Evolutionary conservation across 1,140 invertebrate species (phyloP), one percentile per base, ranked within the genome.

Genomic region (Agrilus planipennis): DNA sequence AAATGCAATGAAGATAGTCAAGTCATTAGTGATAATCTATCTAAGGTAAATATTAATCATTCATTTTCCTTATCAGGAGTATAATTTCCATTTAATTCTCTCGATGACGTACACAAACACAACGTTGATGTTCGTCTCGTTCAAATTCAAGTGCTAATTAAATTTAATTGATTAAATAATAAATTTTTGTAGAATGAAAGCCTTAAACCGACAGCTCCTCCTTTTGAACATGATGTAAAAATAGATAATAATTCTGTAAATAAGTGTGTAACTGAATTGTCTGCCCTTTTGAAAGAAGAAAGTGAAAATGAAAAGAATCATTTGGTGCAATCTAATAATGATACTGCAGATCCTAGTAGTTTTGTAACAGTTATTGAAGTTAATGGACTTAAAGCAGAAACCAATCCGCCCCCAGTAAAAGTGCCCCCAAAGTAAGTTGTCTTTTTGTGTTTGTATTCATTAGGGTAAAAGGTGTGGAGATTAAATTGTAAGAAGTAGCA

Each of bases 341-440:
- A 65, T 63, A 60, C 63, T 57, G 55, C 45, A 54, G 68, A 71
- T 52, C 74, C 69, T 57, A 76, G 79, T 60, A 83, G 84, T 64
- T 89, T 87, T 68, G 76, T 89, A 43, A 89, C 86, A 41, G 86
- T 89, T 34, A 89, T 89, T 46, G 81, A 88, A 73, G 84, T 89
- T 2, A 87, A 84, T 63, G 75, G 75, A 60, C 51, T 70, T 46
- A 74, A 70, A 64, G 56, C 59, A 35, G 44, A 54, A 37, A 23
- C 30, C 18, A 22, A 47, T 28, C 34, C 45, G 21, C 28, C 47
- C 32, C 7, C 39, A 20, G 41, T 50, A 14, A 60, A 56, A 54
- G 45, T 39, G 28, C 60, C 59, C 35, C 56, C 56, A 39, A 57
- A 60, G 58, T 58, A 54, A 50, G 46, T 44, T 20, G 6, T 5